phyloP scores from a whole-genome alignment of 2,113 vertebrate species.

The Onychostoma macrolepis region DNA sequence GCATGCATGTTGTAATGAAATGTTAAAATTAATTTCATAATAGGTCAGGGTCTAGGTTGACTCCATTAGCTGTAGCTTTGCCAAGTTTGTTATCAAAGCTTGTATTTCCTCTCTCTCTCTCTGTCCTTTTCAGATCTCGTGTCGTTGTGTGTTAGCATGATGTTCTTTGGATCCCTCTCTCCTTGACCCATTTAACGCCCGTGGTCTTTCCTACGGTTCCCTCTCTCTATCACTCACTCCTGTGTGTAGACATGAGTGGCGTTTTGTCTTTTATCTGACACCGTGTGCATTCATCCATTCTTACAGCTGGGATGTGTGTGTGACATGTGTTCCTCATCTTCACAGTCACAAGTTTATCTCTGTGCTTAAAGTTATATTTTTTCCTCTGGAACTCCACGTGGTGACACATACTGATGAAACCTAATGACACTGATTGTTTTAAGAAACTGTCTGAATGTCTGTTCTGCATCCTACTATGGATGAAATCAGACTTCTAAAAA shows the following conservation, averaged over 20 bases:
- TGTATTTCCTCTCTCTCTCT: conserved; percentile 8
- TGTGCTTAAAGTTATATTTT: too few relatives aligned
- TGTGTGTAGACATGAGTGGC: not conserved
- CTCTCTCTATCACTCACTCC: conserved; percentile 4
- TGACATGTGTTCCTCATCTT: not conserved
- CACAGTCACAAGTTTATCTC: not conserved
- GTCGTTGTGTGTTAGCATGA: conserved; percentile 12
- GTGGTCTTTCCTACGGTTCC: not conserved
- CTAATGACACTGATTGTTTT: not conserved
- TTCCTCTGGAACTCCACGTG: not conserved
- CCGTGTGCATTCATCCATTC: not conserved
- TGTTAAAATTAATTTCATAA: not conserved
- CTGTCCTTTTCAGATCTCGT: not conserved
- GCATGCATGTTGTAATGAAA: not conserved
- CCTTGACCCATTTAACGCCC: conserved; percentile 29
- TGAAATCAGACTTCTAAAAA: not conserved
- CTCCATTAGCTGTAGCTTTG: not conserved
- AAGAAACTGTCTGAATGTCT: not conserved
- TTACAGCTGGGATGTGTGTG: not conserved
- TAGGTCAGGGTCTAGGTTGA: not conserved
- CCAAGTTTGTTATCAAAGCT: not conserved
- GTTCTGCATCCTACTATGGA: not conserved
- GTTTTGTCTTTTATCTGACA: conserved; percentile 30
- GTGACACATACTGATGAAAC: not conserved
- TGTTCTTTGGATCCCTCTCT: conserved; percentile 13